A percentile compares a stretch with the other conserved stretches of the same genome.
phyloP scores from a whole-genome alignment of 1,140 invertebrate genomes.

The Drosophila subpulchrella region DNA sequence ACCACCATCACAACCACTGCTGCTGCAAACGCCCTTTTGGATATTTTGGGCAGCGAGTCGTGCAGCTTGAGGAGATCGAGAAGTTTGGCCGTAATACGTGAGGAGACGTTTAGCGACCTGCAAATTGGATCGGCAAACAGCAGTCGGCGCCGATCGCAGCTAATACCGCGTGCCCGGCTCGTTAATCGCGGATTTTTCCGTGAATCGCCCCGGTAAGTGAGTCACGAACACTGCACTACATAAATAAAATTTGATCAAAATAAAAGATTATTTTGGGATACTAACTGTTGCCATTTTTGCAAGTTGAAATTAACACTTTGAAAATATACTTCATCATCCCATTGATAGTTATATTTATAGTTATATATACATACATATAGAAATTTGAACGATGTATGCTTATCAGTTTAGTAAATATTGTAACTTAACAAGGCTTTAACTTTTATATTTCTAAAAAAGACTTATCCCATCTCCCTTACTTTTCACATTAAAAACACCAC shows the following conservation, averaged over 20 bases:
- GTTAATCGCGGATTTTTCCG: constrained; percentile 90
- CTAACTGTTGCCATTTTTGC: too few species aligned
- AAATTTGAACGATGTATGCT: too few species aligned
- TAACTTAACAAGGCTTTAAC: neutral
- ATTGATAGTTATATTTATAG: too few species aligned
- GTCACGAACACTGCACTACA: constrained; percentile 53
- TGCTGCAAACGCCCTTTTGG: constrained; percentile 63
- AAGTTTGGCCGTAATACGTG: constrained; percentile 91
- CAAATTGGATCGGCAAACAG: constrained; percentile 87
- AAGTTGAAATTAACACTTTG: neutral
- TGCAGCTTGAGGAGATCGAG: constrained; percentile 89
- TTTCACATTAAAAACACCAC: too few species aligned
- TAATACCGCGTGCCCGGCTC: constrained; percentile 91
- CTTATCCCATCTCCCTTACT: too few species aligned
- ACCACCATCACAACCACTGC: constrained; percentile 10
- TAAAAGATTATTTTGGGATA: neutral
- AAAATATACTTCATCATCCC: neutral
- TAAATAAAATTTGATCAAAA: neutral
- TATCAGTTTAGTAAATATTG: neutral
- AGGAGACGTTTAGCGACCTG: constrained; percentile 89
- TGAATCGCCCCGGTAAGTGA: constrained; percentile 84
- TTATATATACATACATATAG: too few species aligned
- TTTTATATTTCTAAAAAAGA: too few species aligned
- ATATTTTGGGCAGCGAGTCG: constrained; percentile 84
- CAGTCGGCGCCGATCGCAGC: constrained; percentile 88